Evolutionary conservation across 2,797 vertebrate species (phyloP), one percentile per base, ranked within the genome.

Genomic region (Cyprinodon diabolis): DNA sequence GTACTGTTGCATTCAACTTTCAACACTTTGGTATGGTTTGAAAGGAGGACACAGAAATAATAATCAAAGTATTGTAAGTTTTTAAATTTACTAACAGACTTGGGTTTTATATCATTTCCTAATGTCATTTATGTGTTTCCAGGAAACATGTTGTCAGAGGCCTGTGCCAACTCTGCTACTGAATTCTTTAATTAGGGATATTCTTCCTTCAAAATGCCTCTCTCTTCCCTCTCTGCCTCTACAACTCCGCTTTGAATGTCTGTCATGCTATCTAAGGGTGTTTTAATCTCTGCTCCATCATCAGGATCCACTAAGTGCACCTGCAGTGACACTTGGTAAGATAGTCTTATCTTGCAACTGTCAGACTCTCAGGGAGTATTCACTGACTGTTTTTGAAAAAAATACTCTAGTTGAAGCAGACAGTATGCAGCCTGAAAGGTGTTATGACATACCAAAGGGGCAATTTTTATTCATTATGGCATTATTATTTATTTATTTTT

Each of bases 341-440:
- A 86, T 84, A 81, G 84, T 72, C 74, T 56, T 83, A 87, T 90
- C 84, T 80, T 87, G 84, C 77, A 74, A 69, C 71, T 83, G 85
- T 82, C 82, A 80, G 71, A 80, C 75, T 81, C 80, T 71, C 63
- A 62, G 83, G 83, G 82, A 86, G 74, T 82, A 83, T 85, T 86
- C 69, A 68, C 68, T 75, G 47, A 74, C 80, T 79, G 84, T 85
- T 85, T 81, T 75, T 84, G 70, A 60, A 49, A 65, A 56, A 60
- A n/a, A 63, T 67, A 11, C 68, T 87, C 80, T 86, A 86, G 91
- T 86, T 86, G 86, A 86, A 78, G 77, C 78, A 84, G 88, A 86
- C 74, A 79, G 52, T 76, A 71, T 35, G 77, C 66, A 71, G 89
- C 75, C 84, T 77, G 69, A 49, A 83, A 85, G 72, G 79, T 86